Conservation (phyloP, 2,888 invertebrate species). For the Eugnorisma glareosa region DNA sequence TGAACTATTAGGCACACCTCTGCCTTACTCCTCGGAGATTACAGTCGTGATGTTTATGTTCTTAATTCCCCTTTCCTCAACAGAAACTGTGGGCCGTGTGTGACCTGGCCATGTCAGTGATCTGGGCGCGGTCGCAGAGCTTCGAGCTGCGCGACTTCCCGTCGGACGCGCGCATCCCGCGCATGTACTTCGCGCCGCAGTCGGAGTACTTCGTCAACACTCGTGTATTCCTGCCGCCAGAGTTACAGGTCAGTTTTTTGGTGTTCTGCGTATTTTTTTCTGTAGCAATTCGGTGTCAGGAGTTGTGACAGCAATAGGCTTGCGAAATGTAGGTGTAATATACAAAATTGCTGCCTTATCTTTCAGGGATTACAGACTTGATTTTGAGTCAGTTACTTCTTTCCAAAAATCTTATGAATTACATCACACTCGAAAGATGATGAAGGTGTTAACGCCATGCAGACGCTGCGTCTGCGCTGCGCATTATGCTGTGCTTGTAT, state of each 20-base stretch:
- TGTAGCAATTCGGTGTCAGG: too few relatives aligned
- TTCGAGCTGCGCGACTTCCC: constrained; percentile 98
- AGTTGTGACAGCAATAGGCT: too few relatives aligned
- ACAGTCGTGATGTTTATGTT: neutral
- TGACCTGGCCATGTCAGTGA: constrained; percentile 97
- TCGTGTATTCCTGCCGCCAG: constrained; percentile 95
- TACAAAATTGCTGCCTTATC: neutral
- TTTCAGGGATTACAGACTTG: neutral
- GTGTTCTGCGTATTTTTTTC: neutral
- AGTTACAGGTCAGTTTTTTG: constrained; percentile 91
- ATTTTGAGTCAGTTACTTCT: neutral
- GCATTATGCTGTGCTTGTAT: too few relatives aligned
- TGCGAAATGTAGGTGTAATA: too few relatives aligned
- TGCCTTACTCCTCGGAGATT: neutral
- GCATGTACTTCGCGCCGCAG: constrained; percentile 96
- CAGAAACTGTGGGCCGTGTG: constrained; percentile 99
- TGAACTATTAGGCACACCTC: neutral
- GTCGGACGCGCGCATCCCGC: constrained; percentile 95
- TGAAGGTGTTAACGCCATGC: too few relatives aligned
- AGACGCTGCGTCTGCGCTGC: too few relatives aligned
- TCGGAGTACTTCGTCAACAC: constrained; percentile 93
- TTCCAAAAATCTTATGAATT: neutral
- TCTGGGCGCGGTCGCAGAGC: constrained; percentile 96
- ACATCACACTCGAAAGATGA: too few relatives aligned
- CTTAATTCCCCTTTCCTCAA: constrained; percentile 47